Evolutionary conservation across 2,113 vertebrate species (phyloP).

Genomic region (Oreochromis niloticus): DNA sequence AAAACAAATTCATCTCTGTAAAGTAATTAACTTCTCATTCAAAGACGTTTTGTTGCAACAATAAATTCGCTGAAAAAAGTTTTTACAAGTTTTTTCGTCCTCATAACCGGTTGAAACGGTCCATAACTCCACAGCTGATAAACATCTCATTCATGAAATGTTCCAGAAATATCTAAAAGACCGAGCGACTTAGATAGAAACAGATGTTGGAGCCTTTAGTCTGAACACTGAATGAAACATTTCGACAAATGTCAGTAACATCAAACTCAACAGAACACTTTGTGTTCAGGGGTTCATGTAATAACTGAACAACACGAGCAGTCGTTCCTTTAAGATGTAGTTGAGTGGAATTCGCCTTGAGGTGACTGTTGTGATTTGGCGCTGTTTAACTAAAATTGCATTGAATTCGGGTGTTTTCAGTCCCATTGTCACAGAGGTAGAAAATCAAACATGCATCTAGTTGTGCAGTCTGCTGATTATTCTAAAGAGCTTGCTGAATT

Average conservation of each 20-base stretch:
- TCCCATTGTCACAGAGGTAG: neutral
- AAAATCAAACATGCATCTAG: neutral
- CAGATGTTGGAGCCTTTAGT: neutral
- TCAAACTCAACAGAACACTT: too few relatives aligned
- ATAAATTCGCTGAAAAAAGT: neutral
- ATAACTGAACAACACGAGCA: accelerated
- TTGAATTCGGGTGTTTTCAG: neutral
- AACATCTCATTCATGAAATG: neutral
- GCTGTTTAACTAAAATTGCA: neutral
- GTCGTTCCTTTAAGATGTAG: neutral
- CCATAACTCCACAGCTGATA: neutral
- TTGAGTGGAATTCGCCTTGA: neutral
- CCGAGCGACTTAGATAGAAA: accelerated
- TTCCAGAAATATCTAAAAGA: neutral
- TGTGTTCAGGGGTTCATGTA: neutral
- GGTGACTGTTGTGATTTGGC: neutral
- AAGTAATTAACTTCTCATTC: neutral
- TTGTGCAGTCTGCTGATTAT: neutral
- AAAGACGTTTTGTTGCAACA: neutral
- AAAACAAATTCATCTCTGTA: neutral
- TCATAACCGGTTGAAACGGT: neutral
- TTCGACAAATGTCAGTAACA: neutral
- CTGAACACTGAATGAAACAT: neutral
- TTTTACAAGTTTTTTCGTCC: neutral
- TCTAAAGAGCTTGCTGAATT: neutral